A percentile compares a stretch with the other conserved stretches of the same genome.
Evolutionary conservation across 2,113 vertebrate genomes (phyloP).

Genomic region (Labeo rohita): DNA sequence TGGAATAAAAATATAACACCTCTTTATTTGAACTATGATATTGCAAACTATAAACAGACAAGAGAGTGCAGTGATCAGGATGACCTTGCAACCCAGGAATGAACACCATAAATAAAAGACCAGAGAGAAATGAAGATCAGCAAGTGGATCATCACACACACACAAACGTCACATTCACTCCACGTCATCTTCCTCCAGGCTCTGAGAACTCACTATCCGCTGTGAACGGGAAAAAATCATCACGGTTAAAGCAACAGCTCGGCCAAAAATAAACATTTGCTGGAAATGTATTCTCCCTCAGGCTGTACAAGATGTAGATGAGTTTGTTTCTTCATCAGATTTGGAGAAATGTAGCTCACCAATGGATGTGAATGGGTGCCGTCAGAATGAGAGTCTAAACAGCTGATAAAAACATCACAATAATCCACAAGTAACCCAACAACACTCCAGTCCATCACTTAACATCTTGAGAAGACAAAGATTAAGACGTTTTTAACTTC

Average conservation of each 20-base stretch:
- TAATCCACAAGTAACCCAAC: background rate
- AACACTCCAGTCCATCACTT: no score
- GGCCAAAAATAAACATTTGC: background rate
- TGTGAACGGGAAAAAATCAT: slow-evolving; percentile 67
- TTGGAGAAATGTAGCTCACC: background rate
- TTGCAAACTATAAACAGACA: background rate
- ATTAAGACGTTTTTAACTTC: no score
- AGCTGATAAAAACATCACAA: background rate
- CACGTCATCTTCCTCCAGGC: slow-evolving; percentile 89
- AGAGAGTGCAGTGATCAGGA: background rate
- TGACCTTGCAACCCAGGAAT: background rate
- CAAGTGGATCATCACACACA: background rate
- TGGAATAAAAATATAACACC: background rate
- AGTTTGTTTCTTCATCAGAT: background rate
- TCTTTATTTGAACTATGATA: background rate
- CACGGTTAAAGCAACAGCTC: background rate
- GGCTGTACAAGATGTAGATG: background rate
- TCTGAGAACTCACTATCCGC: slow-evolving; percentile 84
- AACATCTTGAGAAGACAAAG: no score
- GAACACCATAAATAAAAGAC: background rate
- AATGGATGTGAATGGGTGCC: background rate
- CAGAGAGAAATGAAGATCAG: background rate
- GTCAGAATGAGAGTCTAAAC: background rate
- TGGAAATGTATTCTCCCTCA: background rate
- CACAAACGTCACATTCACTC: slow-evolving; percentile 72